Evolutionary conservation across 2,888 invertebrate species (phyloP).

Genomic region (Heliconius ethilla): DNA sequence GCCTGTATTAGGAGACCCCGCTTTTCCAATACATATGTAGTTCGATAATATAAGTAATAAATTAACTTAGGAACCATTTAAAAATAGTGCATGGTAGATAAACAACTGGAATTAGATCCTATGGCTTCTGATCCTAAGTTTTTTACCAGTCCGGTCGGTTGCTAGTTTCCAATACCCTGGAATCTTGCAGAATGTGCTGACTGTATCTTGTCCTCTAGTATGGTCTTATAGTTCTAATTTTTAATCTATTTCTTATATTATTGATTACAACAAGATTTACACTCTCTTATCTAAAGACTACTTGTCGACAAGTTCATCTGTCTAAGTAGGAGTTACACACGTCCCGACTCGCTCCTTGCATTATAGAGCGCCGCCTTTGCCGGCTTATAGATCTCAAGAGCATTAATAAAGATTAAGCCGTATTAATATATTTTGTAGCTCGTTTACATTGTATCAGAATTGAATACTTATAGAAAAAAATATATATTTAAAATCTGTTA

Average conservation of each 20-base stretch:
- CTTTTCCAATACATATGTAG: too few relatives aligned
- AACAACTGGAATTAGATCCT: too few relatives aligned
- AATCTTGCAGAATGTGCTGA: too few relatives aligned
- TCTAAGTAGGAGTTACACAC: constrained; percentile 30
- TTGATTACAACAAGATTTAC: neutral
- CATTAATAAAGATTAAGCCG: constrained; percentile 44
- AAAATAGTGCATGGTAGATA: neutral
- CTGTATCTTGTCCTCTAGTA: too few relatives aligned
- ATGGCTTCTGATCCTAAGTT: too few relatives aligned
- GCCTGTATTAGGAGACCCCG: too few relatives aligned
- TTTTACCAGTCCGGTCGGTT: too few relatives aligned
- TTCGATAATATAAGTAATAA: too few relatives aligned
- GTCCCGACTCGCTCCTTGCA: constrained; percentile 35
- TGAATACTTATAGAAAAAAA: neutral
- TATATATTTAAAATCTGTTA: too few relatives aligned
- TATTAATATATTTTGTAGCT: constrained; percentile 39
- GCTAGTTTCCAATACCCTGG: too few relatives aligned
- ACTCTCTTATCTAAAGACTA: constrained; percentile 16
- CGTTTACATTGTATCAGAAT: constrained; percentile 17
- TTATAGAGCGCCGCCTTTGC: constrained; percentile 38
- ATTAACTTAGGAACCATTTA: neutral
- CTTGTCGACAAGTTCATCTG: constrained; percentile 26
- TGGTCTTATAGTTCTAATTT: too few relatives aligned
- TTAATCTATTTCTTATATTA: neutral
- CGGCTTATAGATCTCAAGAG: constrained; percentile 39